Percentiles rank a stretch among this genome's conserved stretches.
Conservation (phyloP, 2,888 invertebrate species). For the Troilus luridus region DNA sequence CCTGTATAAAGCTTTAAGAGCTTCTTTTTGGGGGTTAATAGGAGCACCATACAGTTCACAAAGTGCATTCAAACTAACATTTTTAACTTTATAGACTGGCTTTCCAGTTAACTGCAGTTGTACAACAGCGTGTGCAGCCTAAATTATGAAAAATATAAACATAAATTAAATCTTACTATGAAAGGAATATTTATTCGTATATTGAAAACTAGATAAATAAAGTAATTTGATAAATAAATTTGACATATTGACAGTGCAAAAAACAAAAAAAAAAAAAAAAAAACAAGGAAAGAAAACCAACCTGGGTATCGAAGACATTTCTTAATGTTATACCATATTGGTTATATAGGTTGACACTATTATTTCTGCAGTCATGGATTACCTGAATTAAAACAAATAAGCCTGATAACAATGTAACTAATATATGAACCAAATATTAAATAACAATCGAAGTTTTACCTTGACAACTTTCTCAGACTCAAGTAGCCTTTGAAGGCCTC, state of each 20-base stretch:
- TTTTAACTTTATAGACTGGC: conserved; percentile 95
- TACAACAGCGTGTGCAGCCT: conserved; percentile 91
- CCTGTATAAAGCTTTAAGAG: conserved; percentile 86
- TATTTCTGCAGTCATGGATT: conserved; percentile 93
- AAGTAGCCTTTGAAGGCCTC: conserved; percentile 84
- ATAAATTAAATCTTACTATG: neutral
- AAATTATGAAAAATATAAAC: conserved; percentile 63
- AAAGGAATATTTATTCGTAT: neutral
- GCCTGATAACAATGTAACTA: neutral
- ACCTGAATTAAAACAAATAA: neutral
- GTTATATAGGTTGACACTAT: conserved; percentile 87
- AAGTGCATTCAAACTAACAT: conserved; percentile 90
- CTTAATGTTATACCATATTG: conserved; percentile 88
- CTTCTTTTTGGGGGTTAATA: conserved; percentile 92
- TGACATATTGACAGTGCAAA: neutral
- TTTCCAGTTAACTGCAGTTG: conserved; percentile 91
- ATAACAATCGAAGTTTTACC: conserved; percentile 70
- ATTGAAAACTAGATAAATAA: neutral
- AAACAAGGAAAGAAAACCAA: conserved; percentile 66
- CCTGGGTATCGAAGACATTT: conserved; percentile 93
- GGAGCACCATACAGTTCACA: conserved; percentile 92
- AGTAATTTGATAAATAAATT: neutral
- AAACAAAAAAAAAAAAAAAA: neutral
- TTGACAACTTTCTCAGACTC: conserved; percentile 87
- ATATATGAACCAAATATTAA: neutral